phyloP scores from a whole-genome alignment of 53 echinoderm and acorn worm species.

The Apostichopus leukothele region DNA sequence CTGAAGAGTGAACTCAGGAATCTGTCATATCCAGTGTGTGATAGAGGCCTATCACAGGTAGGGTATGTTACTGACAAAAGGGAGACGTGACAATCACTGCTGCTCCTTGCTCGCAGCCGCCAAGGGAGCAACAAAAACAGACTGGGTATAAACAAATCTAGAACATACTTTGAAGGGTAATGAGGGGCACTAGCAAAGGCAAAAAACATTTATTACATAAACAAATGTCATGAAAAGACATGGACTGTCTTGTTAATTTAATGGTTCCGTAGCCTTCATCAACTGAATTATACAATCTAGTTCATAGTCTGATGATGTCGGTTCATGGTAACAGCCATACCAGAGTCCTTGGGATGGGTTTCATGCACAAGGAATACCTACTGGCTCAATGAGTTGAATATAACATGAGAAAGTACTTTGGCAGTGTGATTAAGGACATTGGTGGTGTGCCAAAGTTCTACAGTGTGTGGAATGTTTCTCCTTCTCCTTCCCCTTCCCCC shows the following conservation, averaged over 20 bases:
- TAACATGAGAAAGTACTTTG: too few relatives aligned
- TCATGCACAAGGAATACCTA: too few relatives aligned
- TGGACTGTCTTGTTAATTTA: neutral
- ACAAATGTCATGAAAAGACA: neutral
- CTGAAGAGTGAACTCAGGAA: neutral
- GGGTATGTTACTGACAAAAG: conserved; percentile 4
- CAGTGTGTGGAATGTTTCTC: too few relatives aligned
- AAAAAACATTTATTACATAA: neutral
- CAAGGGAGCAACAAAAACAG: neutral
- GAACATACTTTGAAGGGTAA: conserved; percentile 7
- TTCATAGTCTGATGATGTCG: too few relatives aligned
- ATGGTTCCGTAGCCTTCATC: neutral
- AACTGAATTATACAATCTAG: neutral
- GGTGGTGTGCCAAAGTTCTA: too few relatives aligned
- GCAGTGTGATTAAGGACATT: too few relatives aligned
- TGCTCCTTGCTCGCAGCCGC: neutral
- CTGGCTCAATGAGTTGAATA: too few relatives aligned
- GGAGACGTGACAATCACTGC: neutral
- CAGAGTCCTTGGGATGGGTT: too few relatives aligned
- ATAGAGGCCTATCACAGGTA: neutral
- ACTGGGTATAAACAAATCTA: neutral
- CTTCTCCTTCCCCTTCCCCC: too few relatives aligned
- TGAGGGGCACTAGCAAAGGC: neutral
- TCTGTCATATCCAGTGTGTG: neutral
- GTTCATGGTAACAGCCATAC: too few relatives aligned